Evolutionary conservation across 2,797 vertebrate genomes (phyloP).

Genomic region (Hydrolagus colliei): DNA sequence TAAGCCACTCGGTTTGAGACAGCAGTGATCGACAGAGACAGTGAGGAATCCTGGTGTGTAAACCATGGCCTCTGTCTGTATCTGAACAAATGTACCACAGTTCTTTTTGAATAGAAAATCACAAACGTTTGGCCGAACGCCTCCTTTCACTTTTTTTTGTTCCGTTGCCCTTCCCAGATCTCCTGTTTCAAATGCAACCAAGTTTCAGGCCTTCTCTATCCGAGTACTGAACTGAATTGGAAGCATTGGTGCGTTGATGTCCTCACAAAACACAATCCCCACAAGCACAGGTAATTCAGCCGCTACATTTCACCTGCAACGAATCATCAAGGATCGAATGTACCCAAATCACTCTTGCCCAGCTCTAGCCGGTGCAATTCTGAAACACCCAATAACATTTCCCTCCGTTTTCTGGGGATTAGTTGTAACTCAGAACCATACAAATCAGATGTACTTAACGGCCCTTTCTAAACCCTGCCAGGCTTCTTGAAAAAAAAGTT

Average conservation of each 20-base stretch:
- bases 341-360: no score
- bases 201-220: background rate
- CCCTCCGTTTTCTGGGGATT: background rate
- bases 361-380: background rate
- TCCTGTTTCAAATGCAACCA: background rate
- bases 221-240: background rate
- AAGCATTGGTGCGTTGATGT: no score
- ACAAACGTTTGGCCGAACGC: background rate
- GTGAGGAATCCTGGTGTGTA: no score
- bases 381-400: background rate
- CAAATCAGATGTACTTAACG: background rate
- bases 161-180: no score
- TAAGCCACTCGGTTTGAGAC: no score
- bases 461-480: background rate
- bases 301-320: no score
- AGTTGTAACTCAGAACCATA: background rate
- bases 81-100: no score
- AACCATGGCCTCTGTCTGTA: no score
- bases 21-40: no score
- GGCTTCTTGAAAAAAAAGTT: background rate
- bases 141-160: background rate
- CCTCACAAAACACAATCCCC: no score
- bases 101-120: background rate
- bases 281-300: no score
- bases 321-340: no score